Conservation (phyloP, 2,797 vertebrate genomes). For the Poecilia gillii region DNA sequence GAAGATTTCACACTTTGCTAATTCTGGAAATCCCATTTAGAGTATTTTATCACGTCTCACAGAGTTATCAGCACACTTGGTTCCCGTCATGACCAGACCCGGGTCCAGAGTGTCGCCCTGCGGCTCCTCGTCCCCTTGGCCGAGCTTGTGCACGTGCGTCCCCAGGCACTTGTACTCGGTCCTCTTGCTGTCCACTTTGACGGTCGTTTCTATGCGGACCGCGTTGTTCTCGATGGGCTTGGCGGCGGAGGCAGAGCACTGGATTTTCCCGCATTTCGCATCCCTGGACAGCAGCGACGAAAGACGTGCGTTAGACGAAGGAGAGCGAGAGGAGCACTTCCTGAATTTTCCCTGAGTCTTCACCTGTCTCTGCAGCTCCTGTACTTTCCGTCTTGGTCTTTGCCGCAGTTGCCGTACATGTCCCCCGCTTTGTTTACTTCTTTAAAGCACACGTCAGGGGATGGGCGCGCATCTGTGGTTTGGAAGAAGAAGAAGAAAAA, state of each 20-base stretch:
- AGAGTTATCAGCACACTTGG: slow-evolving; percentile 91
- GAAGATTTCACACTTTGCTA: background rate
- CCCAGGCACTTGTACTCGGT: slow-evolving; percentile 83
- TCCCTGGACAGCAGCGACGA: slow-evolving; percentile 77
- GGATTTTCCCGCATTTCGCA: slow-evolving; percentile 96
- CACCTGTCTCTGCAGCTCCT: slow-evolving; percentile 89
- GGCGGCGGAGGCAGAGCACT: slow-evolving; percentile 87
- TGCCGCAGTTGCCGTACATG: slow-evolving; percentile 95
- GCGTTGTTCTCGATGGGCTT: slow-evolving; percentile 90
- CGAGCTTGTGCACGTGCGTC: slow-evolving; percentile 88
- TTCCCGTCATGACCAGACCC: slow-evolving; percentile 94
- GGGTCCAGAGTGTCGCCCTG: slow-evolving; percentile 93
- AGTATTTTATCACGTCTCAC: slow-evolving; percentile 73
- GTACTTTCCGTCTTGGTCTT: slow-evolving; percentile 88
- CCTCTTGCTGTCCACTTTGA: slow-evolving; percentile 67
- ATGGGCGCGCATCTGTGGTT: slow-evolving; percentile 84
- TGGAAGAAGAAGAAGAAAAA: background rate
- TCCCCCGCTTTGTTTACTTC: slow-evolving; percentile 93
- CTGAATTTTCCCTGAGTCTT: slow-evolving; percentile 19
- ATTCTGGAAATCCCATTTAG: background rate
- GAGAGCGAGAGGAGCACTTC: background rate
- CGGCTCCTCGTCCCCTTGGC: slow-evolving; percentile 74
- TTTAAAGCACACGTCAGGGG: slow-evolving; percentile 91
- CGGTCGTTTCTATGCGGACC: slow-evolving; percentile 90
- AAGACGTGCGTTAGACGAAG: background rate